These are phyloP conservation scores for Sphenodon punctatus DNA, from an alignment of 2,797 vertebrate species.

Conservation along the genomic window DNA sequence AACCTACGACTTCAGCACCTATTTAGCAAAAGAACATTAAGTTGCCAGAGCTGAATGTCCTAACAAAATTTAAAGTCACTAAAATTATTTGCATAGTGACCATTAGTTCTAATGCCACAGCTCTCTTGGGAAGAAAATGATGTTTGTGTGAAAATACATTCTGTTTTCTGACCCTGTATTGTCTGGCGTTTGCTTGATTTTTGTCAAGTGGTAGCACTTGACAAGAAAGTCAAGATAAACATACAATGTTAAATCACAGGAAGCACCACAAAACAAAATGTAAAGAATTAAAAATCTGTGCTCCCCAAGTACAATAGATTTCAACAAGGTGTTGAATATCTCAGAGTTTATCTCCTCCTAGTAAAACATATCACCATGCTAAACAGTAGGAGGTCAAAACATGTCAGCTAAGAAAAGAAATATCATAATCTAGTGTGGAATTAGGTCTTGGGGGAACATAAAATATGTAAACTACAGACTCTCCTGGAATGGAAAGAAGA, in stretches of 20 bases:
- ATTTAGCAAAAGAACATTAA: conserved; percentile 43
- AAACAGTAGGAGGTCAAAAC: neutral
- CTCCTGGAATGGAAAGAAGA: neutral
- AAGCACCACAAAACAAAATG: neutral
- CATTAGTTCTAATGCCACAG: conserved; percentile 3
- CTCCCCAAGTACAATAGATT: neutral
- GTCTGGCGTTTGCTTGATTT: neutral
- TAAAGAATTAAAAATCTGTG: neutral
- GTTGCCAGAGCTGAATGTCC: conserved; percentile 1
- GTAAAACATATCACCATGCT: neutral
- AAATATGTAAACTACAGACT: neutral
- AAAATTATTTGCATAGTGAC: conserved; percentile 29
- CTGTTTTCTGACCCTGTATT: neutral
- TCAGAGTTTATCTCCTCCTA: accelerated
- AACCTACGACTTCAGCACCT: conserved; percentile 9
- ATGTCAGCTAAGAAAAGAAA: neutral
- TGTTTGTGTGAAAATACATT: neutral
- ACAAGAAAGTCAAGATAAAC: neutral
- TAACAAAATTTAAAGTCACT: conserved; percentile 7
- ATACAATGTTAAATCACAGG: neutral
- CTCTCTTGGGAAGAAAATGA: neutral
- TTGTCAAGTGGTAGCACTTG: neutral
- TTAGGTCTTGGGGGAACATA: neutral
- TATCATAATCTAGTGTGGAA: neutral
- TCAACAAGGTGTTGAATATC: neutral